These are phyloP conservation scores for Solen grandis DNA, from an alignment of 1,140 invertebrate genomes.

Conservation along the genomic window DNA sequence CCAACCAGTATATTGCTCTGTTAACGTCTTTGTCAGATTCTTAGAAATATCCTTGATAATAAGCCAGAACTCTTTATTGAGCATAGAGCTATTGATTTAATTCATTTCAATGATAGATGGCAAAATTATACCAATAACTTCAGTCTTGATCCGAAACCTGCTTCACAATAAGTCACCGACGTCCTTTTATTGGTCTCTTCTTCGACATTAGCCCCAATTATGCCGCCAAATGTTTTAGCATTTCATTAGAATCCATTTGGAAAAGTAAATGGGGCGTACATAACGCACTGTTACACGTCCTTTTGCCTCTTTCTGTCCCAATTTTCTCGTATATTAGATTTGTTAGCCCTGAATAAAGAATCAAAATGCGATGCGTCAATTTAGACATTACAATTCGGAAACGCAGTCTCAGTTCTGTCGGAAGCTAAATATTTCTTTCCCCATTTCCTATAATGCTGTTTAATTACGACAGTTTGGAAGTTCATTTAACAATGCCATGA, in stretches of 20 bases:
- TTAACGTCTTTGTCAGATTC: too few relatives aligned
- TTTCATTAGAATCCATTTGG: slow-evolving; percentile 20
- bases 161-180: too few relatives aligned
- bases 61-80: too few relatives aligned
- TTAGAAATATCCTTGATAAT: too few relatives aligned
- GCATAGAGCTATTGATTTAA: too few relatives aligned
- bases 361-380: slow-evolving; percentile 31
- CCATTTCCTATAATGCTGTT: slow-evolving; percentile 47
- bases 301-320: slow-evolving; percentile 33
- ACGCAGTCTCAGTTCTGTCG: slow-evolving; percentile 27
- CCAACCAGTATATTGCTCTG: too few relatives aligned
- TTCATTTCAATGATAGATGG: too few relatives aligned
- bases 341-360: slow-evolving; percentile 47
- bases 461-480: slow-evolving; percentile 40
- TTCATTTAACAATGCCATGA: slow-evolving; percentile 23
- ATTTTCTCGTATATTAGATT: slow-evolving; percentile 55
- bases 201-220: too few relatives aligned
- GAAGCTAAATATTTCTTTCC: slow-evolving; percentile 33
- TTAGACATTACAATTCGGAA: slow-evolving; percentile 37
- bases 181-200: too few relatives aligned
- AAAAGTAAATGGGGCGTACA: slow-evolving; percentile 36
- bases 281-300: slow-evolving; percentile 46
- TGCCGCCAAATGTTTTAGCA: neutral
- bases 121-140: too few relatives aligned
- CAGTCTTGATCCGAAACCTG: too few relatives aligned